Percentiles rank a stretch among this genome's conserved stretches.
Conservation (phyloP, 2,888 invertebrate genomes). For the Coenonympha glycerion region DNA sequence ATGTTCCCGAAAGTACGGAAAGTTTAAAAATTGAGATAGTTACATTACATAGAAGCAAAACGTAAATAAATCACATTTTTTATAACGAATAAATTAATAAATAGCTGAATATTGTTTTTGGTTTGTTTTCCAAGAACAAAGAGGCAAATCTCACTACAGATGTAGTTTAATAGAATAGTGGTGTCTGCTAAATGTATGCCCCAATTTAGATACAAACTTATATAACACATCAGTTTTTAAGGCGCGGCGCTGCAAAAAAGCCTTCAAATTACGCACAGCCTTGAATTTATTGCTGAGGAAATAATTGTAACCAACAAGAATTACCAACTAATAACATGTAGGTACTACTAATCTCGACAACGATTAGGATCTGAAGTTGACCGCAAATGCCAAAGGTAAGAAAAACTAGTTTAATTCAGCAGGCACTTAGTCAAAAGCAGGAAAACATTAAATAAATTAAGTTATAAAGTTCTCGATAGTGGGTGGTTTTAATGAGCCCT, state of each 20-base stretch:
- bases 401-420: constrained; percentile 5
- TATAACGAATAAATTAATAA: too few relatives aligned
- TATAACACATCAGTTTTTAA: constrained; percentile 1
- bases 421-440: constrained; percentile 16
- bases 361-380: constrained; percentile 22
- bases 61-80: too few relatives aligned
- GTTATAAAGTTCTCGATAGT: background rate
- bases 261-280: constrained; percentile 11
- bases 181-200: too few relatives aligned
- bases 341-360: constrained; percentile 18
- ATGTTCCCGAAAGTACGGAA: too few relatives aligned
- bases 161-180: too few relatives aligned
- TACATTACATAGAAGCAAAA: too few relatives aligned
- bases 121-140: too few relatives aligned
- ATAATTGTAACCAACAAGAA: constrained; percentile 17
- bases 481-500: background rate
- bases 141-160: too few relatives aligned
- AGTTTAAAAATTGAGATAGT: too few relatives aligned
- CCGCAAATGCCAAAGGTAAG: constrained; percentile 25
- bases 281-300: constrained; percentile 24
- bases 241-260: constrained; percentile 13
- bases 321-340: too few relatives aligned
- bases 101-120: too few relatives aligned
- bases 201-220: too few relatives aligned
- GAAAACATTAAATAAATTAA: constrained; percentile 10